These are phyloP conservation scores for Glossosoma conforme DNA, from an alignment of 1,140 invertebrate species.

Conservation along the genomic window DNA sequence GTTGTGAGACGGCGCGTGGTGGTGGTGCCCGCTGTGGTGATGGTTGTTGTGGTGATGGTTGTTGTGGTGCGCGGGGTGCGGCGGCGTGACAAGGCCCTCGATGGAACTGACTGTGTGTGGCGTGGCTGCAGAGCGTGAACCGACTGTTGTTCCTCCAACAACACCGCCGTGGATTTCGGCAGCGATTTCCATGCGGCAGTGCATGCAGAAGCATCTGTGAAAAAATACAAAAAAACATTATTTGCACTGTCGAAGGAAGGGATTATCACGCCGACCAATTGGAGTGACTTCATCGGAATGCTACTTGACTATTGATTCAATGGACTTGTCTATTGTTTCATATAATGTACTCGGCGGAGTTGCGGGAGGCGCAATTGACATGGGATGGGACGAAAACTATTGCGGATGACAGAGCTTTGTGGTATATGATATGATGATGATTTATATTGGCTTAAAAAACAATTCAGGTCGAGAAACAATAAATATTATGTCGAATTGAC, in stretches of 20 bases:
- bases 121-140: constrained; percentile 39
- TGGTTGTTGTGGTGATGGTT: too few species aligned
- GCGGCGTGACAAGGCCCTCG: constrained; percentile 22
- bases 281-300: background rate
- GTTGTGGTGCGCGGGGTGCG: constrained; percentile 5
- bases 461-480: too few species aligned
- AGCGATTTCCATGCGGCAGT: constrained; percentile 20
- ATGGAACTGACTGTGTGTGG: constrained; percentile 29
- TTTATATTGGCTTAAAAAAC: too few species aligned
- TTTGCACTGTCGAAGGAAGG: background rate
- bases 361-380: too few species aligned
- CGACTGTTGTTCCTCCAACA: constrained; percentile 31
- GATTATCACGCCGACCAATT: background rate
- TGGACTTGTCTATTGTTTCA: too few species aligned
- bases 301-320: too few species aligned
- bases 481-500: too few species aligned
- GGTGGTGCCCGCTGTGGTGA: constrained; percentile 35
- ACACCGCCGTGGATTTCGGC: background rate
- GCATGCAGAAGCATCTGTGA: constrained; percentile 27
- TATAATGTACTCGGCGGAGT: too few species aligned
- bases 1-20: constrained; percentile 1
- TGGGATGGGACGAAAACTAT: too few species aligned
- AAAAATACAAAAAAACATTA: background rate
- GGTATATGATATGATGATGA: too few species aligned
- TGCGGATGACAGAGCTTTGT: too few species aligned